A percentile compares a stretch with the other conserved stretches of the same genome.
phyloP scores from a whole-genome alignment of 2,797 vertebrate species.

The Thunnus albacares region DNA sequence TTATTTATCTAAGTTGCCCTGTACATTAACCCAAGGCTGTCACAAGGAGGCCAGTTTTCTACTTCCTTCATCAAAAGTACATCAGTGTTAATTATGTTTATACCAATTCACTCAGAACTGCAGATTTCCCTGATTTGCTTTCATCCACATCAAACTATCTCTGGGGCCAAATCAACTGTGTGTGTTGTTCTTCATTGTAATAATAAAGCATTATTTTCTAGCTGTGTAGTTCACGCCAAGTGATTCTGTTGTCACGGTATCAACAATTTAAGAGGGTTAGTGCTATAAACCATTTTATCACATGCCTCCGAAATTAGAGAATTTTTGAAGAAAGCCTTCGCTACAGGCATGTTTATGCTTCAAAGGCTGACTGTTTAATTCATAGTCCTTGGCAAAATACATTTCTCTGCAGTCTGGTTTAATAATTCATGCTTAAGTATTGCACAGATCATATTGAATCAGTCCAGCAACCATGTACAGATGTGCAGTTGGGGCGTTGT shows the following conservation, averaged over 20 bases:
- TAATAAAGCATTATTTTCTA: background rate
- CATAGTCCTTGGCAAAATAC: conserved; percentile 18
- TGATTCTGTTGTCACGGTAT: conserved; percentile 19
- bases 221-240: conserved; percentile 4
- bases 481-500: background rate
- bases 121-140: background rate
- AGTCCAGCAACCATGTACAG: background rate
- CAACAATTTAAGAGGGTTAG: background rate
- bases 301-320: conserved; percentile 15
- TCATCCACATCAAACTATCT: background rate
- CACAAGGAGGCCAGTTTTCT: background rate
- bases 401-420: conserved; percentile 28
- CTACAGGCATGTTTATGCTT: conserved; percentile 33
- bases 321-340: conserved; percentile 31
- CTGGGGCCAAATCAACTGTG: background rate
- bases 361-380: conserved; percentile 36
- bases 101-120: background rate
- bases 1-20: background rate
- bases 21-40: background rate
- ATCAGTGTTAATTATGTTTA: background rate
- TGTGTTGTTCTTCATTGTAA: background rate
- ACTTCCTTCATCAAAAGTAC: too few species aligned
- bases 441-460: conserved; percentile 12
- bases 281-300: conserved; percentile 21
- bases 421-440: conserved; percentile 47